phyloP scores from a whole-genome alignment of 1,140 invertebrate genomes.

The Ptiloglossa arizonensis region DNA sequence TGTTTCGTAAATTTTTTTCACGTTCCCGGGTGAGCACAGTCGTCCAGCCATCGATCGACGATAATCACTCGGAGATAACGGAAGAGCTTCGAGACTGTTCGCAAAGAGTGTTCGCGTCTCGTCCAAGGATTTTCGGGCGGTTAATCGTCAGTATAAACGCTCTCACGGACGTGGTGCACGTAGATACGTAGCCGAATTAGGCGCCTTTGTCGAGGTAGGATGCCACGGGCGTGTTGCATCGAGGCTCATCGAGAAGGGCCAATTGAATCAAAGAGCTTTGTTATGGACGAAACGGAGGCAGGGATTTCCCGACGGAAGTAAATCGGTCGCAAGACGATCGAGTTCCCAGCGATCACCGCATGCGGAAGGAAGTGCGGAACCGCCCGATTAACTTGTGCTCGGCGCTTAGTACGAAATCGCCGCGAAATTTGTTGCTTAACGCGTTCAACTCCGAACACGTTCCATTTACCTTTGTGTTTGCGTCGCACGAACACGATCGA shows the following conservation, averaged over 20 bases:
- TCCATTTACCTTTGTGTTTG: too few species aligned
- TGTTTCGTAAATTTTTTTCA: too few species aligned
- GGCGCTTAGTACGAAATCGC: not conserved
- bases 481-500: too few species aligned
- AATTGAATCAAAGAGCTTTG: conserved; percentile 22
- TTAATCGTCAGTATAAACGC: not conserved
- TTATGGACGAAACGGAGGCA: not conserved
- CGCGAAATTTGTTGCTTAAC: not conserved
- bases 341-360: not conserved
- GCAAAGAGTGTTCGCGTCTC: too few species aligned
- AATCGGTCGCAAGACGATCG: not conserved
- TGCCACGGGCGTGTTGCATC: not conserved
- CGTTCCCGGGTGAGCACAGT: too few species aligned
- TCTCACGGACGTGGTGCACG: not conserved
- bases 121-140: not conserved
- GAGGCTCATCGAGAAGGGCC: not conserved
- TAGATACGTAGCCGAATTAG: not conserved
- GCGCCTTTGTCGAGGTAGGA: not conserved
- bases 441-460: too few species aligned
- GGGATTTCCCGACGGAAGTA: not conserved
- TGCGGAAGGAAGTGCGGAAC: not conserved
- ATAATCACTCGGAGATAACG: not conserved
- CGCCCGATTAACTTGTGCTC: not conserved
- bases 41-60: not conserved
- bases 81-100: rapidly evolving